Base-by-base conservation (phyloP, 2,797 vertebrate genomes). In the Hyperoplus lanceolatus region DNA sequence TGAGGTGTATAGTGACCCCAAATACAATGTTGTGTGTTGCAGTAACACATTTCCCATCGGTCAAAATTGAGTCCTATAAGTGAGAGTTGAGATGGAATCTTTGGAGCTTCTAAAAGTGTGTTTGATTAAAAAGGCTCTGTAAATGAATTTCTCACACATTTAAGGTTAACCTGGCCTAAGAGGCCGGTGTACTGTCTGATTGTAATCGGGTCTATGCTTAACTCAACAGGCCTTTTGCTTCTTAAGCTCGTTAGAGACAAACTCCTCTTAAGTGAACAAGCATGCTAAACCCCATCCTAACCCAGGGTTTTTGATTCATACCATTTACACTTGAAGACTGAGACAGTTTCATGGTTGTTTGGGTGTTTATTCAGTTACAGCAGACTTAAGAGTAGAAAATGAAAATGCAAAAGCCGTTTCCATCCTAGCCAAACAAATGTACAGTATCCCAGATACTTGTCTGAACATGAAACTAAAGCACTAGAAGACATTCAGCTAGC, bases 381-480 rank as follows among this genome's bases (percentile, higher is more conserved):
- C 93, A 97, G 96, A 96, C 94, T 94, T 96, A 96, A 96, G 60
- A 95, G 96, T 97, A 96, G 95, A 92, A 93, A 94, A 93, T 87
- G 82, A 92, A 94, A 93, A 93, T 81, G 90, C 92, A 93, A 91
- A 93, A 91, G 90, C 93, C 54, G 80, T 87, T 89, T 89, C 81
- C 70, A 75, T 87, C 88, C 75, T 85, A 88, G 87, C 77, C 84
- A 79, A 88, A 64, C 63, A 82, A 82, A 80, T 64, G 69, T 88
- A 94, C 87, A 94, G 92, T 94, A 91, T 94, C 92, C 84, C 90
- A 91, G 89, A 93, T 90, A 91, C 87, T 84, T 59, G 81, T 91
- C 83, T 90, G 84, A 93, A 92, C 83, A 88, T 86, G 89, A 93
- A 92, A 93, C 72, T 88, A 88, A 90, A 92, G 92, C 86, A 90